These are phyloP conservation scores for Ageneiosus marmoratus DNA, from an alignment of 2,113 vertebrate genomes.

Conservation along the genomic window DNA sequence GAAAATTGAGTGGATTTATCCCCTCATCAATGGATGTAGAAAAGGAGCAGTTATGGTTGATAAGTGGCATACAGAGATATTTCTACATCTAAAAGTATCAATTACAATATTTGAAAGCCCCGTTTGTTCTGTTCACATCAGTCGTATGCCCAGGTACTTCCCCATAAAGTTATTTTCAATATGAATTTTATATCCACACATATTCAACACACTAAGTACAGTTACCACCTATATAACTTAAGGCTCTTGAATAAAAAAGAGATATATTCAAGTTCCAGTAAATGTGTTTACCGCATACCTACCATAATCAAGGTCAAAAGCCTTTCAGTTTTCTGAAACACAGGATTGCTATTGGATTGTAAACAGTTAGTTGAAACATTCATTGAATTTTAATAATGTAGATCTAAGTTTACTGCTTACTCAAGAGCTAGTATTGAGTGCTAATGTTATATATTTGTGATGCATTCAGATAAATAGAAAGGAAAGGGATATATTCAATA, in stretches of 20 bases:
- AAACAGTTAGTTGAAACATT: not conserved
- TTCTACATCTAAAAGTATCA: slow-evolving; percentile 5
- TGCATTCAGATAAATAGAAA: not conserved
- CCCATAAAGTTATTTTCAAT: not conserved
- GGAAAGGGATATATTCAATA: not conserved
- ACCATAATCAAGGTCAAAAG: not conserved
- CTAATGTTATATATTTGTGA: not conserved
- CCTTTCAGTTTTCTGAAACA: not conserved
- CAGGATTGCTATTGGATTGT: not conserved
- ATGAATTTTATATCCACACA: not conserved
- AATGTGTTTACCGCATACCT: not conserved
- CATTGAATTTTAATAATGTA: not conserved
- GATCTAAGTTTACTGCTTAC: not conserved
- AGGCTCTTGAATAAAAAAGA: not conserved
- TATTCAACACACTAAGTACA: not conserved
- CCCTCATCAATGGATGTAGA: slow-evolving; percentile 35
- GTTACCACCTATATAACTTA: not conserved
- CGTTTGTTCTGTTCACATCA: not conserved
- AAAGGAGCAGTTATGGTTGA: slow-evolving; percentile 23
- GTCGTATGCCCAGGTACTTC: not conserved
- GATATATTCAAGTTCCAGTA: not conserved
- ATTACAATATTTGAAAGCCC: slow-evolving; percentile 24
- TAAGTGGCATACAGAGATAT: slow-evolving; percentile 7
- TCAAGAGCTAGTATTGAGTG: too few species aligned
- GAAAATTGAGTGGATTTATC: slow-evolving; percentile 24